phyloP scores from a whole-genome alignment of 1,140 invertebrate species.

The Drosophila orena region DNA sequence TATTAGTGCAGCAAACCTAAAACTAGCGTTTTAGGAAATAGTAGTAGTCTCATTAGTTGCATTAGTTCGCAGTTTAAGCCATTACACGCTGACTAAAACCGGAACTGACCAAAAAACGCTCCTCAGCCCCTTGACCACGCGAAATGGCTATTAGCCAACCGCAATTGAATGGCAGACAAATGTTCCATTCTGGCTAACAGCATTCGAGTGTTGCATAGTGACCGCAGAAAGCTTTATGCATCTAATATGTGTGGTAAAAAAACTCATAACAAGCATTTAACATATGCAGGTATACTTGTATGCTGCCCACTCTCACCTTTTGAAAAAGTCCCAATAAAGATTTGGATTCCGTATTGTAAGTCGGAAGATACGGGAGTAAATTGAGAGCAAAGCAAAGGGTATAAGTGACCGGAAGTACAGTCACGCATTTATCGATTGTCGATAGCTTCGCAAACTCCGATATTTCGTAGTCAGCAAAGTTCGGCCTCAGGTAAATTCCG shows the following conservation, averaged over 20 bases:
- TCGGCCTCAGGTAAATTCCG: neutral
- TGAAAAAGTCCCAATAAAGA: too few relatives aligned
- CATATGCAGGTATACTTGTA: too few relatives aligned
- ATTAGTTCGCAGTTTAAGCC: neutral
- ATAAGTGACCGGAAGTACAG: neutral
- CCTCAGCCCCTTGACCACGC: neutral
- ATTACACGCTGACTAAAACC: neutral
- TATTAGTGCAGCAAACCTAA: neutral
- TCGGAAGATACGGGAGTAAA: neutral
- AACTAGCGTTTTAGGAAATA: neutral
- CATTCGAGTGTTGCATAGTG: constrained; percentile 59
- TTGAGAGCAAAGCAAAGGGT: neutral
- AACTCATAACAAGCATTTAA: too few relatives aligned
- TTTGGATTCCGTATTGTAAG: too few relatives aligned
- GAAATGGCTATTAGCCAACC: constrained; percentile 9
- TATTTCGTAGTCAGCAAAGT: neutral
- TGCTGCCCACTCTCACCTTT: too few relatives aligned
- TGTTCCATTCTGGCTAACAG: constrained; percentile 60
- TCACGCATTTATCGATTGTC: neutral
- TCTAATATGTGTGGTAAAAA: too few relatives aligned
- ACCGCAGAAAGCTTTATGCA: constrained; percentile 37
- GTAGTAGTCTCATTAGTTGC: neutral
- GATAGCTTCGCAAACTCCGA: neutral
- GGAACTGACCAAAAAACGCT: neutral
- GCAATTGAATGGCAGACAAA: constrained; percentile 36